These are phyloP conservation scores for Lagocephalus sceleratus DNA, from an alignment of 2,797 vertebrate genomes.

Conservation along the genomic window DNA sequence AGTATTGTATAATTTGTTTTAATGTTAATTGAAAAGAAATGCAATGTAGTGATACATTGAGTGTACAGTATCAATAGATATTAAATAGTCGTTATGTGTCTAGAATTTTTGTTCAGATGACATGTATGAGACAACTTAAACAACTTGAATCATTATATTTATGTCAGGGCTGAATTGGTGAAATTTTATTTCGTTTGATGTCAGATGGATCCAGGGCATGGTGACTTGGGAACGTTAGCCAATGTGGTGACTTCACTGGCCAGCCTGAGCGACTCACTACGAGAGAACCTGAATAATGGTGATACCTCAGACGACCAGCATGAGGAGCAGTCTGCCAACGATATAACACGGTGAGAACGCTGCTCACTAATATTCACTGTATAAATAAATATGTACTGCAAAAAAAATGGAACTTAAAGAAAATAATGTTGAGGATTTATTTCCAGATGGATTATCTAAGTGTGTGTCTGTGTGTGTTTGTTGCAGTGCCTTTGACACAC, in stretches of 20 bases:
- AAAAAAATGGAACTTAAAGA: slow-evolving; percentile 1
- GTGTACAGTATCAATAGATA: no score
- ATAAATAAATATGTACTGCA: background rate
- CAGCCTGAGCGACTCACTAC: slow-evolving; percentile 81
- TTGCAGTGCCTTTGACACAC: slow-evolving; percentile 94
- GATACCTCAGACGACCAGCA: slow-evolving; percentile 85
- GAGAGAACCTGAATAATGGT: slow-evolving; percentile 88
- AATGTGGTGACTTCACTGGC: slow-evolving; percentile 96
- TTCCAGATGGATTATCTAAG: background rate
- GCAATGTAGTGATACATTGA: no score
- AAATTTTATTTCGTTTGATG: slow-evolving; percentile 36
- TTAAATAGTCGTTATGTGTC: no score
- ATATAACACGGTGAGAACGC: slow-evolving; percentile 89
- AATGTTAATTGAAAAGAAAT: no score
- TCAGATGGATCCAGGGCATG: slow-evolving; percentile 88
- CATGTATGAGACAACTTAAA: no score
- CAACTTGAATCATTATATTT: background rate
- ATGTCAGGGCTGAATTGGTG: background rate
- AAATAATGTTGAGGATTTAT: background rate
- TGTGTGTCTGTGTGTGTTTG: slow-evolving; percentile 4
- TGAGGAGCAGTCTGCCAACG: slow-evolving; percentile 89
- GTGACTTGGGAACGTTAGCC: slow-evolving; percentile 92
- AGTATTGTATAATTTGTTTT: no score
- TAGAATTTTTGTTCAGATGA: no score
- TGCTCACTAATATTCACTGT: no score